Conservation (phyloP, 2,888 invertebrate species). For the Nemotelus nigrinus region DNA sequence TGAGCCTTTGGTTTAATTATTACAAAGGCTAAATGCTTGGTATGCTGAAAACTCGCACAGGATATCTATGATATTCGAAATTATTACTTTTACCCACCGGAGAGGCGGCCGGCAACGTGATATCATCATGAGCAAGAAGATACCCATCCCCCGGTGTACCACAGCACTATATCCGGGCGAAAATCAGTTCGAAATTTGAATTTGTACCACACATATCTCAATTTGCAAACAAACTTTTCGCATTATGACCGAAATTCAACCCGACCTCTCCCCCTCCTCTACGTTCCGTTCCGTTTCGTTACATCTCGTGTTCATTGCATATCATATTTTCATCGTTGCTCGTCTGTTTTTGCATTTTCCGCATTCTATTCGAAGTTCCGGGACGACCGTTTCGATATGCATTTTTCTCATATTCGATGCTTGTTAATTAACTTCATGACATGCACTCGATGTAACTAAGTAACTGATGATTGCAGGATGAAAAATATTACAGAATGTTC, state of each 20-base stretch:
- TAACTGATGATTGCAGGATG: not conserved
- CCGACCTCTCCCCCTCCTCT: too few species aligned
- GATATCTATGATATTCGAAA: not conserved
- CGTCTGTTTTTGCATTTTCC: not conserved
- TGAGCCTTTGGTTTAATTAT: slow-evolving; percentile 39
- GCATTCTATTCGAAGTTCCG: not conserved
- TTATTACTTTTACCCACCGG: too few species aligned
- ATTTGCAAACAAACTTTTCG: too few species aligned
- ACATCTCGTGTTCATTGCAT: not conserved
- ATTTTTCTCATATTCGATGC: slow-evolving; percentile 33
- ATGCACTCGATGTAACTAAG: not conserved
- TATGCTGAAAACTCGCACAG: slow-evolving; percentile 26
- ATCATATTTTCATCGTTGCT: slow-evolving; percentile 7
- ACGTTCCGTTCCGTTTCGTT: too few species aligned
- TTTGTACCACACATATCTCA: too few species aligned
- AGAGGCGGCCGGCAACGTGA: too few species aligned
- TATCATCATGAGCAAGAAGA: too few species aligned
- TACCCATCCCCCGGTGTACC: too few species aligned
- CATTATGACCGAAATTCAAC: too few species aligned
- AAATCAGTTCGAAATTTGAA: too few species aligned
- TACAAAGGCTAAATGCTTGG: slow-evolving; percentile 42
- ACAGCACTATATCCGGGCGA: too few species aligned
- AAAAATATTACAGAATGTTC: too few species aligned
- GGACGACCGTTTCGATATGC: not conserved
- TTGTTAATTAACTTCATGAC: slow-evolving; percentile 29